Evolutionary conservation across 2,113 vertebrate species (phyloP).

Genomic region (Sakesphorus luctuosus): DNA sequence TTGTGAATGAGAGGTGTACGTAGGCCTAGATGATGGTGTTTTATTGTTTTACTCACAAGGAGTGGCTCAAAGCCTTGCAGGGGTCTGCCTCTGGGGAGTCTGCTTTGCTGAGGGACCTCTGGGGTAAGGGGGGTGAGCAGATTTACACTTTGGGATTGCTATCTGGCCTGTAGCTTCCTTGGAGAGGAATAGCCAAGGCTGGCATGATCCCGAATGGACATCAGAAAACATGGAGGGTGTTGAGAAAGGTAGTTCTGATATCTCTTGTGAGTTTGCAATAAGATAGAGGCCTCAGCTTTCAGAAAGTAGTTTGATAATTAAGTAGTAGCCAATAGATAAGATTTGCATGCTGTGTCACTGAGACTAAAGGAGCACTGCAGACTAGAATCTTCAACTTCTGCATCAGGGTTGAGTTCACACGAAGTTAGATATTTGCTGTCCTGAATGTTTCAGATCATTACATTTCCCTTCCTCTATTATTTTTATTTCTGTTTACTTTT

Average conservation of each 20-base stretch:
- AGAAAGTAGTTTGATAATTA: not conserved
- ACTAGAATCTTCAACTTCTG: not conserved
- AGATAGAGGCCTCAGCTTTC: not conserved
- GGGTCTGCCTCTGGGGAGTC: not conserved
- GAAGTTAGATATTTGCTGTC: not conserved
- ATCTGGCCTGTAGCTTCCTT: not conserved
- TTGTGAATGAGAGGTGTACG: rapidly evolving
- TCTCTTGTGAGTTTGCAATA: not conserved
- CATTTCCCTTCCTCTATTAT: not conserved
- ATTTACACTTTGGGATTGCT: not conserved
- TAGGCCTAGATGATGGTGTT: not conserved
- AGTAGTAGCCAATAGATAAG: not conserved
- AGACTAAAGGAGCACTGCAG: not conserved
- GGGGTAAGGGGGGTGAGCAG: not conserved
- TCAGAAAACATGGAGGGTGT: not conserved
- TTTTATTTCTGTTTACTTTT: not conserved
- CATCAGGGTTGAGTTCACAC: not conserved
- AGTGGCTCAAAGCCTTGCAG: not conserved
- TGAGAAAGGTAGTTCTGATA: not conserved
- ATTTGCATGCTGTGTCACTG: not conserved
- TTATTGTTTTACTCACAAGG: not conserved
- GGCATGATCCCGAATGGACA: not conserved
- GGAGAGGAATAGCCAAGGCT: not conserved
- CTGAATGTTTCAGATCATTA: not conserved
- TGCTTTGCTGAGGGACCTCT: not conserved